Evolutionary conservation across 1,140 invertebrate genomes (phyloP), one percentile per base, ranked within the genome.

Genomic region (Pogonus chalceus): DNA sequence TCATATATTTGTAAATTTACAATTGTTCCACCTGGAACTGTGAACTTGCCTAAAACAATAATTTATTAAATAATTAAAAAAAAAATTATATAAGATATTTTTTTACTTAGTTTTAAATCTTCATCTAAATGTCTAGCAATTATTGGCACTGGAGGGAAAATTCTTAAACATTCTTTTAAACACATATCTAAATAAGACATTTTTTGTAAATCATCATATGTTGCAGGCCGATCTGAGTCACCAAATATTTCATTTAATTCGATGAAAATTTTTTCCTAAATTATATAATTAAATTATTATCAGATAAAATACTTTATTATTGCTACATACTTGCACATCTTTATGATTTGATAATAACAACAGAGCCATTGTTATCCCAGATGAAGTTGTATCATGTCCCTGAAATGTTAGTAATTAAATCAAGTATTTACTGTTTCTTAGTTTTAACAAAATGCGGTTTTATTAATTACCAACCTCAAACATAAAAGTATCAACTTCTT

Each of bases 401-500:
- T 31, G 14, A 31, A n/a, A n/a, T n/a, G n/a, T n/a, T n/a, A n/a
- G n/a, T n/a, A n/a, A n/a, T n/a, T n/a, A n/a, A n/a, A n/a, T n/a
- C n/a, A n/a, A n/a, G n/a, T n/a, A n/a, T n/a, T n/a, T n/a, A n/a
- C n/a, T n/a, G n/a, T n/a, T 31, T 31, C 4, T 7, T 7, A 31
- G 14, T 31, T 31, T 7, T 7, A 31, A 31, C 14, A 31, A 4
- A 7, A 31, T 31, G 4, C 26, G 26, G 4, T 31, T 31, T 31
- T 31, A 31, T 7, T 31, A 4, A 14, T 7, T 31, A 31, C 26
- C 14, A 7, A 31, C 26, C 4, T 4, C 82, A 72, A 85, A 85
- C 77, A 85, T 83, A 60, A 86, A 87, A 1, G 83, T 87, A 65
- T 86, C 82, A 0, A 85, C 83, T 75, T 87, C 84, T 62, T 86